Evolutionary conservation across 2,888 invertebrate genomes (phyloP), one percentile per base, ranked within the genome.

Genomic region (Drosophila neutralis): DNA sequence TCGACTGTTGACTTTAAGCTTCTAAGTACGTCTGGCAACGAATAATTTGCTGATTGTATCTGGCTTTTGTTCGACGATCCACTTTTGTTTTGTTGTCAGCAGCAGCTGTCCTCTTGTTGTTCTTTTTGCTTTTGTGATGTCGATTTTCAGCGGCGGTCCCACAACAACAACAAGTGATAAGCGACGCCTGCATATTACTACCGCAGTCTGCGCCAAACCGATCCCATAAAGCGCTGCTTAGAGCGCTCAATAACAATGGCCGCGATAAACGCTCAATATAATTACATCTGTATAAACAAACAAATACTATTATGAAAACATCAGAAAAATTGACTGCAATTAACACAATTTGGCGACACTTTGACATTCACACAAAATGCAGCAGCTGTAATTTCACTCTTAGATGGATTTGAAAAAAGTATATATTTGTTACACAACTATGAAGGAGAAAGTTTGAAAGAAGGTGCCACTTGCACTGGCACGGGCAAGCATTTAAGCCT

Each of bases 101-200:
- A 45, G 56, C 40, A 59, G 24, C 65, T 59, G 72, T 60, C 63
- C 67, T 63, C 61, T 54, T 58, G 33, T 64, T 70, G 62, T 60
- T 65, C 40, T 62, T 74, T 69, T 61, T 64, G 66, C 35, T 64
- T 42, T 57, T 68, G 36, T 56, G 42, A 59, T 60, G 64, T 58
- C 52, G 58, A 56, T 62, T 81, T 78, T 40, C 70, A 77, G 54
- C 67, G 69, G 57, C 40, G 27, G 51, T 67, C 63, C 52, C 78
- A 76, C 36, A 73, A 67, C 64, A 77, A 66, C 63, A 73, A 73
- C 69, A 64, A 72, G 61, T 56, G 87, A 84, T 87, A 84, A 87
- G 64, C 48, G 69, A 24, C 38, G 66, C 65, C 81, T 73, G 76
- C 87, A 87, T 84, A 81, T 65, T 87, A 69, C 69, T 57, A 65